Conservation (phyloP, 2,888 invertebrate species). For the Incurvaria masculella region DNA sequence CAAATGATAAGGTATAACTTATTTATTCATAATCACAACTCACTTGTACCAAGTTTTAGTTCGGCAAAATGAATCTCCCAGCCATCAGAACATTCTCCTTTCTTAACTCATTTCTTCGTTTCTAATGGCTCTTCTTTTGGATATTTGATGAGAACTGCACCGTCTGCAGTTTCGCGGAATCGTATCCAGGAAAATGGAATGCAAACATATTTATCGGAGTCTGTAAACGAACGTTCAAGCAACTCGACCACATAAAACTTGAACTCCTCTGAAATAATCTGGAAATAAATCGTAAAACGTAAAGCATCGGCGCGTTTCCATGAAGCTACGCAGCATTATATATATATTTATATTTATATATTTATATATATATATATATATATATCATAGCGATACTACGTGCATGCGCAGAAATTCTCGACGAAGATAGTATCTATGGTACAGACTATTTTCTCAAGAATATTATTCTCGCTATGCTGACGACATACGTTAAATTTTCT, state of each 20-base stretch:
- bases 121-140: not conserved
- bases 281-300: slow-evolving; percentile 1
- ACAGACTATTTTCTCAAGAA: no score
- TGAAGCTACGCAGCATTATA: no score
- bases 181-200: not conserved
- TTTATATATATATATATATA: no score
- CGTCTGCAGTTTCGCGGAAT: not conserved
- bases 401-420: no score
- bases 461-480: no score
- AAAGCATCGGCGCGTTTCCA: no score
- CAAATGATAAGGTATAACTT: not conserved
- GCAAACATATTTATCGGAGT: not conserved
- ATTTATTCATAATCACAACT: not conserved
- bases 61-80: not conserved
- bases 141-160: slow-evolving; percentile 1
- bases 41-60: not conserved
- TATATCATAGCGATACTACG: no score
- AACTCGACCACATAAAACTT: slow-evolving; percentile 1
- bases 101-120: not conserved
- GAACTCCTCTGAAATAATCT: not conserved
- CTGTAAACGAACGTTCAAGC: not conserved
- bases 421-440: no score
- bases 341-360: no score
- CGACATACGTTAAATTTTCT: no score
- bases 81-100: not conserved